Conservation (phyloP, 2,797 vertebrate genomes). For the Brotula barbata region DNA sequence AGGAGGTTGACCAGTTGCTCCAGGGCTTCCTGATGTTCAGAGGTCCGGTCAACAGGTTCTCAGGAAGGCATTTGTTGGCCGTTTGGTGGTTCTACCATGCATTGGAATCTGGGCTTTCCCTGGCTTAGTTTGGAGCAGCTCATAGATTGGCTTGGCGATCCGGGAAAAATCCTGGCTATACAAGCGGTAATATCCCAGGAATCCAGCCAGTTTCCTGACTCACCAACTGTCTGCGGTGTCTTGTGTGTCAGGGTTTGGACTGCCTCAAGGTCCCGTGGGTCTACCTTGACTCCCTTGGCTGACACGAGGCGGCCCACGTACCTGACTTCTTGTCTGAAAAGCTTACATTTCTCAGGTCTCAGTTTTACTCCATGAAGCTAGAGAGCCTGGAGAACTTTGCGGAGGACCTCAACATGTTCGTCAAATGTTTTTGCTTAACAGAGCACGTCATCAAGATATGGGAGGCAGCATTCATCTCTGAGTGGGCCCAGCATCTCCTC, state of each 20-base stretch:
- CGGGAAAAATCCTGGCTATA: conserved; percentile 12
- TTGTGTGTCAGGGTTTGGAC: background rate
- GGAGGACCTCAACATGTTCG: conserved; percentile 9
- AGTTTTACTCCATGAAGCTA: conserved; percentile 5
- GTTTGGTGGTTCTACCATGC: background rate
- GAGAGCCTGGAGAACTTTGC: conserved; percentile 9
- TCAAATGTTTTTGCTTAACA: conserved; percentile 15
- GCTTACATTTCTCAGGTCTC: conserved; percentile 12
- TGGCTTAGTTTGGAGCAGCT: conserved; percentile 7
- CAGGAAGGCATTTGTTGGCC: background rate
- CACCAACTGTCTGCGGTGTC: background rate
- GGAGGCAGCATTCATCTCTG: conserved; percentile 9
- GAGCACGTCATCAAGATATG: conserved; percentile 29
- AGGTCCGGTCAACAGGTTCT: background rate
- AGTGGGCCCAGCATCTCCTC: conserved; percentile 12
- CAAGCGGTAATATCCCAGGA: conserved; percentile 2
- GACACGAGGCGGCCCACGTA: conserved; percentile 16
- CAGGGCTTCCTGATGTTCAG: background rate
- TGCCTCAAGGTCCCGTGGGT: conserved; percentile 6
- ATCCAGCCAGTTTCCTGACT: background rate
- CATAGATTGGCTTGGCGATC: conserved; percentile 2
- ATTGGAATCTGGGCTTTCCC: background rate
- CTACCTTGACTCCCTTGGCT: background rate
- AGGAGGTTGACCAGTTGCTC: background rate
- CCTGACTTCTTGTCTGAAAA: background rate